Base-by-base conservation (phyloP, 2,113 vertebrate species). In the Corythaeola cristata region DNA sequence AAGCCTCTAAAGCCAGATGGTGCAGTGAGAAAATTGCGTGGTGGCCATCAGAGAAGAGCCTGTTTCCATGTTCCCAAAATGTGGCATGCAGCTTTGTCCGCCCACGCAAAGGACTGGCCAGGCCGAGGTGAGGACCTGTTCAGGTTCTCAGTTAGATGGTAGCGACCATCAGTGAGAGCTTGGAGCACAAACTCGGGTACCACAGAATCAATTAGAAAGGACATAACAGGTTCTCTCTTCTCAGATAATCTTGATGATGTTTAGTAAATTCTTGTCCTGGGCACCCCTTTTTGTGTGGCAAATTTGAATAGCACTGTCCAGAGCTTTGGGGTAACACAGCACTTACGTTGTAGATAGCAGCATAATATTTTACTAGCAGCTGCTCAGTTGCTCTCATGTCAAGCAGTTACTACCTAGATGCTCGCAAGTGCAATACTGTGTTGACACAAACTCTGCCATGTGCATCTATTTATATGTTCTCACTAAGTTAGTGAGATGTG, bases 391-490 rank as follows among this genome's bases (percentile, higher is more conserved):
- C 50, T 52, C 33, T 95, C 74, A 24, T 55, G 72, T 85, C 75
- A 72, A 94, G 77, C 74, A 78, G 69, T 91, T 90, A 74, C 67
- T 96, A 93, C 83, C 64, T 92, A 96, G 91, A 92, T 94, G 93
- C 95, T 95, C 3, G 0, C 72, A 83, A 96, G 88, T 56, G 83
- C 77, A 94, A 91, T 93, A 78, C 64, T 35, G 74, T 93, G 88
- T 95, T 96, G 95, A 88, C 83, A 96, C 93, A 93, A 95, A 96
- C 84, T 94, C 76, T 80, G 49, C 85, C 75, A 82, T 58, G 58
- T 93, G 92, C 49, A 94, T 85, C 77, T 96, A 88, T 96, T 97
- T 97, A 93, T 90, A 89, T 3, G 21, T 77, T 87, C 59, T 84
- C 33, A 52, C 50, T 78, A 75, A 20, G 52, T 79, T 93, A 49